Evolutionary conservation across 2,888 invertebrate species (phyloP).

Genomic region (Cryptus armator): DNA sequence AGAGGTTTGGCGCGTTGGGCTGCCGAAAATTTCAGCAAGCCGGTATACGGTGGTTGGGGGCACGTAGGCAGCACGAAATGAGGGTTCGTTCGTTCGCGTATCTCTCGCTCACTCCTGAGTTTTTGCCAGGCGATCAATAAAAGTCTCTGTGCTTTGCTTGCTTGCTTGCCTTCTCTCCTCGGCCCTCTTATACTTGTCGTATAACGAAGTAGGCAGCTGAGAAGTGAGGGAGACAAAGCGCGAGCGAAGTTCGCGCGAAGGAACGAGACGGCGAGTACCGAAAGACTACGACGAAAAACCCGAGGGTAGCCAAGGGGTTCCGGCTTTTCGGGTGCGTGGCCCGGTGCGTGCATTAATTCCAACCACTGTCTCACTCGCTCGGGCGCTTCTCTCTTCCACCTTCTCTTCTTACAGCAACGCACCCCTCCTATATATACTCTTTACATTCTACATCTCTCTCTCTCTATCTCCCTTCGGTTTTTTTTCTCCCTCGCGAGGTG

Average conservation of each 20-base stretch:
- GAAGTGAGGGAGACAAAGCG: slow-evolving; percentile 66
- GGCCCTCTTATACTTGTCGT: slow-evolving; percentile 83
- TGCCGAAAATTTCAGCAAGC: slow-evolving; percentile 71
- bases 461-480: slow-evolving; percentile 1
- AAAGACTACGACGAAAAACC: slow-evolving; percentile 22
- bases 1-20: slow-evolving; percentile 67
- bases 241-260: slow-evolving; percentile 15
- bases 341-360: slow-evolving; percentile 78
- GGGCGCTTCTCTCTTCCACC: slow-evolving; percentile 5
- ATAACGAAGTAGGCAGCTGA: slow-evolving; percentile 84
- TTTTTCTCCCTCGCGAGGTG: slow-evolving; percentile 43
- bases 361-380: slow-evolving; percentile 46
- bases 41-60: slow-evolving; percentile 79
- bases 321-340: slow-evolving; percentile 81
- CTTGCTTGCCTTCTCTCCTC: slow-evolving; percentile 62
- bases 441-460: slow-evolving; percentile 56
- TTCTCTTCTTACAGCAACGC: slow-evolving; percentile 60
- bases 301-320: slow-evolving; percentile 56
- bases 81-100: slow-evolving; percentile 78
- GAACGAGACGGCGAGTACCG: slow-evolving; percentile 31
- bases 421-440: slow-evolving; percentile 51
- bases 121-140: slow-evolving; percentile 85
- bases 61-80: slow-evolving; percentile 84
- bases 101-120: slow-evolving; percentile 78
- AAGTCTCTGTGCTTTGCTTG: slow-evolving; percentile 83